These are phyloP conservation scores for Paradisaea rubra DNA, from an alignment of 2,113 vertebrate genomes.

Conservation along the genomic window DNA sequence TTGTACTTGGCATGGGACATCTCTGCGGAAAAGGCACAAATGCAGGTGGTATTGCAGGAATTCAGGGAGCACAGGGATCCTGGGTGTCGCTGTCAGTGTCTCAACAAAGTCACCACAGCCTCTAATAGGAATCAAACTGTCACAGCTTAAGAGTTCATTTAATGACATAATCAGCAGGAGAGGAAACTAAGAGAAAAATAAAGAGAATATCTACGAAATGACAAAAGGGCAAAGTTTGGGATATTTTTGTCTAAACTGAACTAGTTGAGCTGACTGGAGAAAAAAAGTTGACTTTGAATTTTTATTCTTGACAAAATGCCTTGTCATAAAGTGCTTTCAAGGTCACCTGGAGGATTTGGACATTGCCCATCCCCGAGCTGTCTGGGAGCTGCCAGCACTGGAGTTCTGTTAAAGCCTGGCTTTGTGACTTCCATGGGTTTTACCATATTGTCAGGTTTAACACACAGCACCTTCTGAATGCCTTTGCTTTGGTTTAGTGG, in stretches of 20 bases:
- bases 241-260: background rate
- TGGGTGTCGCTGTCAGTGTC: background rate
- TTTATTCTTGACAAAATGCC: background rate
- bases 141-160: background rate
- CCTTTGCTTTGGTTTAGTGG: background rate
- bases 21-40: accelerated
- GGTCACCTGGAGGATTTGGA: background rate
- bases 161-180: background rate
- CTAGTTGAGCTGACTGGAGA: background rate
- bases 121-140: background rate
- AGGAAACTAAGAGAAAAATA: background rate
- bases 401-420: background rate
- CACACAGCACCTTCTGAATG: background rate
- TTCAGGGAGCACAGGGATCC: accelerated
- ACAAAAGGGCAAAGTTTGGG: background rate
- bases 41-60: background rate
- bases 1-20: background rate
- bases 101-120: background rate
- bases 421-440: background rate
- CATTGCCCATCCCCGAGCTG: background rate
- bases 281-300: background rate
- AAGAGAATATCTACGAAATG: background rate
- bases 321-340: background rate
- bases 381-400: background rate
- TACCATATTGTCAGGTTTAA: background rate